These are phyloP conservation scores for Brachyistius frenatus DNA, from an alignment of 2,113 vertebrate species.

Conservation along the genomic window DNA sequence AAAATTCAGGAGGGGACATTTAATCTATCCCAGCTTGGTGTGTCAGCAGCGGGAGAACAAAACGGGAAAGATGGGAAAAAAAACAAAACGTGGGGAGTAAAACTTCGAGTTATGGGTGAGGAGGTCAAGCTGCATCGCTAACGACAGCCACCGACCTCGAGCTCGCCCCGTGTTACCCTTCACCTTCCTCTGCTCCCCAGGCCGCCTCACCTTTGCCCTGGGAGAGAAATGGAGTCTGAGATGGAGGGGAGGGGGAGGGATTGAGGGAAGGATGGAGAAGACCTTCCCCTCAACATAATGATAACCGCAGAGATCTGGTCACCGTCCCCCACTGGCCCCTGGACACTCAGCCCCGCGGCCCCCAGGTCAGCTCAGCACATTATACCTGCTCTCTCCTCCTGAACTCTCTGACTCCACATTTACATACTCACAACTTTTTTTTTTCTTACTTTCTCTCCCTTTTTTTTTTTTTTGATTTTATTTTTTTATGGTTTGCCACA, in stretches of 20 bases:
- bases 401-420: slow-evolving; percentile 85
- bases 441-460: slow-evolving; percentile 27
- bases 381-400: slow-evolving; percentile 77
- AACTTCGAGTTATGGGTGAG: slow-evolving; percentile 72
- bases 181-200: slow-evolving; percentile 73
- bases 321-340: slow-evolving; percentile 82
- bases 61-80: slow-evolving; percentile 23
- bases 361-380: slow-evolving; percentile 85
- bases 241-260: slow-evolving; percentile 28
- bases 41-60: slow-evolving; percentile 46
- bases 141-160: slow-evolving; percentile 72
- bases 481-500: slow-evolving; percentile 50
- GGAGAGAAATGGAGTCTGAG: slow-evolving; percentile 83
- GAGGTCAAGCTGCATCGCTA: slow-evolving; percentile 78
- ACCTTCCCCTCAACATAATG: slow-evolving; percentile 85
- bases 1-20: slow-evolving; percentile 63
- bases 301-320: slow-evolving; percentile 81
- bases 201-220: slow-evolving; percentile 82
- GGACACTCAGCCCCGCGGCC: slow-evolving; percentile 75
- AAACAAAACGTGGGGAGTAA: slow-evolving; percentile 60
- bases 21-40: slow-evolving; percentile 45
- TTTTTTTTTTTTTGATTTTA: slow-evolving; percentile 2
- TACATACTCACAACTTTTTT: slow-evolving; percentile 76
- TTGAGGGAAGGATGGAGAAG: slow-evolving; percentile 54
- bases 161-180: slow-evolving; percentile 70